Evolutionary conservation across 2,797 vertebrate species (phyloP).

Genomic region (Protosalanx chinensis): DNA sequence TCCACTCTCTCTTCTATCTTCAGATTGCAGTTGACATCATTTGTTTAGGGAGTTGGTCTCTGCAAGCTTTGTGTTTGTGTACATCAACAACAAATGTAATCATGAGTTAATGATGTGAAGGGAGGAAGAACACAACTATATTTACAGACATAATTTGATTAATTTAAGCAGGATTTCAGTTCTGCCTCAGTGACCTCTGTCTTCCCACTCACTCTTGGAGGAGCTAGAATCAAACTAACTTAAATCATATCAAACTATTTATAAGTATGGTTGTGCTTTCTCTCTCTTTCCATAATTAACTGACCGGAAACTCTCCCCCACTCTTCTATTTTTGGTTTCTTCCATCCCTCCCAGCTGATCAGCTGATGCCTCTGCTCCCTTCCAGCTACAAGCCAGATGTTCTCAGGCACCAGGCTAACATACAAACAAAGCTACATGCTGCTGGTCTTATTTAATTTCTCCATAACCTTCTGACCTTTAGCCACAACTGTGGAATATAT

Average conservation of each 20-base stretch:
- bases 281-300: too few relatives aligned
- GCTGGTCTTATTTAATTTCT: not conserved
- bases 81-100: too few relatives aligned
- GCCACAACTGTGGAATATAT: not conserved
- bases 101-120: too few relatives aligned
- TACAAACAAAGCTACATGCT: not conserved
- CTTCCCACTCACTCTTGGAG: too few relatives aligned
- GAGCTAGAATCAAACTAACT: too few relatives aligned
- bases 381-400: not conserved
- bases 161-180: too few relatives aligned
- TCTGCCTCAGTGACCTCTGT: too few relatives aligned
- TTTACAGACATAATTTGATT: too few relatives aligned
- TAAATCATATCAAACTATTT: too few relatives aligned
- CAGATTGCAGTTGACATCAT: conserved; percentile 7
- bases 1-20: not conserved
- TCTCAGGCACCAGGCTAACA: not conserved
- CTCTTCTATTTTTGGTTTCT: not conserved
- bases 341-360: not conserved
- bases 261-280: too few relatives aligned
- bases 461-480: not conserved
- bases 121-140: too few relatives aligned
- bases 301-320: too few relatives aligned
- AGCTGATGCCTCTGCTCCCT: not conserved
- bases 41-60: conserved; percentile 8
- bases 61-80: not conserved